Percentiles rank a stretch among this genome's conserved stretches.
These are phyloP conservation scores for Morpho achilles DNA, from an alignment of 2,888 invertebrate genomes.

Conservation along the genomic window DNA sequence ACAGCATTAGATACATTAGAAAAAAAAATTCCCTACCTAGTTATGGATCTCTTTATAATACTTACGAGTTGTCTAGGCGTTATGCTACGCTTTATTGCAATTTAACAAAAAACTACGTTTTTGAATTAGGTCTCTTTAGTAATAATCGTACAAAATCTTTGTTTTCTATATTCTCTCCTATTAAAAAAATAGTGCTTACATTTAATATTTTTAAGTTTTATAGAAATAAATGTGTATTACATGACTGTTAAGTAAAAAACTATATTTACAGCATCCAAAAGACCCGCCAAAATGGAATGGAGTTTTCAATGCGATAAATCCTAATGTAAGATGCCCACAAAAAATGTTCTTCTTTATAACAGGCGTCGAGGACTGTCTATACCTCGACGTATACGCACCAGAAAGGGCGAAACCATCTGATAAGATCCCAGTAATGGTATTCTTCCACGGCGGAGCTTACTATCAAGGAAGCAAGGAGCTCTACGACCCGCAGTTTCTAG, in stretches of 20 bases:
- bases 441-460: constrained; percentile 65
- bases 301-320: constrained; percentile 46
- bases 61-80: too few relatives aligned
- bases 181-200: too few relatives aligned
- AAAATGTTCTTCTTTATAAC: constrained; percentile 40
- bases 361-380: constrained; percentile 59
- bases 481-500: constrained; percentile 64
- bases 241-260: background rate
- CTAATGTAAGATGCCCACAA: constrained; percentile 52
- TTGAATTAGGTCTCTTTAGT: too few relatives aligned
- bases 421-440: constrained; percentile 58
- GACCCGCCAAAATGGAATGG: constrained; percentile 51
- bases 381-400: constrained; percentile 58
- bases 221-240: too few relatives aligned
- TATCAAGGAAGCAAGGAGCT: constrained; percentile 64
- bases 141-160: too few relatives aligned
- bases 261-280: constrained; percentile 44
- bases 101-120: too few relatives aligned
- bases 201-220: too few relatives aligned
- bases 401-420: constrained; percentile 30
- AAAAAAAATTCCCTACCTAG: too few relatives aligned
- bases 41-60: too few relatives aligned
- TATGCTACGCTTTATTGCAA: too few relatives aligned
- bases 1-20: too few relatives aligned
- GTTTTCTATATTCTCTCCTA: too few relatives aligned